Evolutionary conservation across 2,113 vertebrate genomes (phyloP).

Genomic region (Apus apus): DNA sequence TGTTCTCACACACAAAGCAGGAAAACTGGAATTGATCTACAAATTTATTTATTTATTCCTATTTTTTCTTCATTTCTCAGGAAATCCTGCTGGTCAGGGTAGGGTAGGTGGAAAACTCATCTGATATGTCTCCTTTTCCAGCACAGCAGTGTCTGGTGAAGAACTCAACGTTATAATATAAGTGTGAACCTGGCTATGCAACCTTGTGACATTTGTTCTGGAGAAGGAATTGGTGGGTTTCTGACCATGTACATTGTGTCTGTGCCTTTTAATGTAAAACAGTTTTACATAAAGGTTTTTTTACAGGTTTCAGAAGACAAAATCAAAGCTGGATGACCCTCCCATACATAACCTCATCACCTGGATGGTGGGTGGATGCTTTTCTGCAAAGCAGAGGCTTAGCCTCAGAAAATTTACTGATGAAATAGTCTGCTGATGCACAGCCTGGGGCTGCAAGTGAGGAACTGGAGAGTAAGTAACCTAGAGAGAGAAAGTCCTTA

Average conservation of each 20-base stretch:
- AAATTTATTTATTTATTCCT: accelerated
- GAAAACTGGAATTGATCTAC: background rate
- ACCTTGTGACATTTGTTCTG: accelerated
- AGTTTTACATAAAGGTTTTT: background rate
- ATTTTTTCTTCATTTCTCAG: background rate
- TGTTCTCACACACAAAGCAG: background rate
- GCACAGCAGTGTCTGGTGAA: background rate
- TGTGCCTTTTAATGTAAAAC: background rate
- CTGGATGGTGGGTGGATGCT: background rate
- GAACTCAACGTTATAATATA: background rate
- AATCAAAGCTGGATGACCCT: background rate
- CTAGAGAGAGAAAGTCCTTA: background rate
- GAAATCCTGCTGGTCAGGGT: background rate
- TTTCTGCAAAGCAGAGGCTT: background rate
- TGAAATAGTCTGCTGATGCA: background rate
- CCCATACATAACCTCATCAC: background rate
- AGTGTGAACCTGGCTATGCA: background rate
- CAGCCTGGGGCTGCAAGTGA: background rate
- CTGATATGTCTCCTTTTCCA: background rate
- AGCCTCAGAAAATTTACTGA: background rate
- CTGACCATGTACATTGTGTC: accelerated
- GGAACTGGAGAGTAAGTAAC: background rate
- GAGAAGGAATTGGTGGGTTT: background rate
- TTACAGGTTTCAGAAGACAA: background rate
- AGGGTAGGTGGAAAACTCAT: background rate